Conservation (phyloP, 2,888 invertebrate species). For the Glyphotaelius pellucidus region DNA sequence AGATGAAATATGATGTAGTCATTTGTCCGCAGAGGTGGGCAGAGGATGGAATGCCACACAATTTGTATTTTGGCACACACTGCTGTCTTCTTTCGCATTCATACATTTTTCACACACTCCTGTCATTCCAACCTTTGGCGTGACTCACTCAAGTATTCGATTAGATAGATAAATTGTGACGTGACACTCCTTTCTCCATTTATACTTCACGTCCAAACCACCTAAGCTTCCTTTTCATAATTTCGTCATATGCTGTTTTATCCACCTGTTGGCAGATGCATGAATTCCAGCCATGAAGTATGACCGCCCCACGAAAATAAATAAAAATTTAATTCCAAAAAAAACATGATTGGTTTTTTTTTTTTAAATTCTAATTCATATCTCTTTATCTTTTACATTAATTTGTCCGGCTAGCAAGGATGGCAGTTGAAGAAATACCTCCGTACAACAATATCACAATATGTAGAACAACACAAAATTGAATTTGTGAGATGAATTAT, state of each 20-base stretch:
- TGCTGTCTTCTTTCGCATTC: not conserved
- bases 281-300: too few relatives aligned
- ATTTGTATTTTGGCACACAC: not conserved
- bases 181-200: not conserved
- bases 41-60: not conserved
- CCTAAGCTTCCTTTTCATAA: not conserved
- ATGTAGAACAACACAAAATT: too few relatives aligned
- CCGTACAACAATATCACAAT: too few relatives aligned
- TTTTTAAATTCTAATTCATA: too few relatives aligned
- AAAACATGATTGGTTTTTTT: too few relatives aligned
- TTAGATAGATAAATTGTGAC: too few relatives aligned
- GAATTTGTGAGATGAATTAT: too few relatives aligned
- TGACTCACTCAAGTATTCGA: not conserved
- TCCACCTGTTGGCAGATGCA: not conserved
- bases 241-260: not conserved
- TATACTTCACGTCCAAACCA: not conserved
- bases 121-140: not conserved
- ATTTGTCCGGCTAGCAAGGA: too few relatives aligned
- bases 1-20: not conserved
- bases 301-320: too few relatives aligned
- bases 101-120: not conserved
- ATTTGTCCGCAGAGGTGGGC: not conserved
- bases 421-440: too few relatives aligned
- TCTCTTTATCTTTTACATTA: too few relatives aligned
- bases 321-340: too few relatives aligned